Evolutionary conservation across 2,113 vertebrate species (phyloP), one percentile per base, ranked within the genome.

Genomic region (Rhombomys opimus): DNA sequence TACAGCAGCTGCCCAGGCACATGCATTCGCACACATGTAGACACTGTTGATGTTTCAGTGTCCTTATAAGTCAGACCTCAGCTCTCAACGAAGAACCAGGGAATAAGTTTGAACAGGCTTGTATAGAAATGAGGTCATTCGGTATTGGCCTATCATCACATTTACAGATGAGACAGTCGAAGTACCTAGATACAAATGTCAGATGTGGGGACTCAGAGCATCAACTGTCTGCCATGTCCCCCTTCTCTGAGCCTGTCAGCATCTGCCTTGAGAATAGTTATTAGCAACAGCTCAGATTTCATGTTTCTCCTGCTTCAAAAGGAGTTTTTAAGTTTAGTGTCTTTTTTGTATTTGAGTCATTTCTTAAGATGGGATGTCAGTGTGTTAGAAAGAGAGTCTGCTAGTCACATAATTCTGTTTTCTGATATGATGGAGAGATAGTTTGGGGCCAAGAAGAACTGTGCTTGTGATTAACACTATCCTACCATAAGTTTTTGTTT

Each of bases 261-360:
- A 25, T 7, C 23, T 61, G 80, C 32, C 38, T 77, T 65, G 32
- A 38, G 7, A 77, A 54, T 2, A 0, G 54, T 23, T 23, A 2
- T 81, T 3, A 35, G n/a, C 46, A 63, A 5, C 11, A 88, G n/a
- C 67, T 81, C 38, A 5, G 13, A 12, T 23, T 54, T 68, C 87
- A 22, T 76, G 30, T 87, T 65, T 75, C 38, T 13, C 2, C 15
- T 90, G 59, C 87, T 80, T 59, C 52, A 76, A 35, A 59, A 41
- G 20, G 41, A 38, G 25, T 75, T 57, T 57, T 46, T 35, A n/a
- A 67, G 11, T 72, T 46, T 87, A 54, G 30, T 41, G 93, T 95
- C 38, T 84, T 67, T 8, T 78, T 92, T 94, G 87, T 10, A 17
- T 84, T 87, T 93, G 50, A 35, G 38, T 87, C 57, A 57, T 54